Evolutionary conservation across 2,797 vertebrate genomes (phyloP), one percentile per base, ranked within the genome.

Genomic region (Eurystomus glaucurus): DNA sequence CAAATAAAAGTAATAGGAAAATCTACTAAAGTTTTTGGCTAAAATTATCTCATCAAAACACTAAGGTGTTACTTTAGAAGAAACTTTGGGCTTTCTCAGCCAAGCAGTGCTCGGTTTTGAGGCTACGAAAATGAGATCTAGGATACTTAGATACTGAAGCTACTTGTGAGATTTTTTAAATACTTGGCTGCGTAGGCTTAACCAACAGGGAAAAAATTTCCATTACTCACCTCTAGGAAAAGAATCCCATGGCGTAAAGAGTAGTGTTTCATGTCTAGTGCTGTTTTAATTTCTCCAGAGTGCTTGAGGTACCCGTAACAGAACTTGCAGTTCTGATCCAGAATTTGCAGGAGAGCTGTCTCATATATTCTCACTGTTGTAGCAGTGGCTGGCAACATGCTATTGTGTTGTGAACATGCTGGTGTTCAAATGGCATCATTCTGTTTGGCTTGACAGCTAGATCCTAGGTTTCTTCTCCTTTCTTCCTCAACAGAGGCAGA

Each of bases 371-470:
- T 33, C n/a, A n/a, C n/a, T n/a, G n/a, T n/a, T n/a, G 10, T 11
- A 61, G 57, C 14, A 61, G 20, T 65, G 33, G 28, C 11, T 41
- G 31, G 33, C 60, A 31, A 61, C 3, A 4, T 2, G 6, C 7
- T 37, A 37, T 37, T 37, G 11, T 37, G 37, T 37, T 37, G 11
- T 37, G 62, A 54, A 55, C 20, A 26, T 28, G 11, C 19, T 18
- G 20, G 13, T 37, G 16, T 58, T 74, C 54, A 75, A 60, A 62
- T 0, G 2, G 2, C 43, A 37, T 79, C n/a, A 55, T 0, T 2
- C 1, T 2, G 17, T 26, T 72, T 65, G 23, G 9, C 35, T 62
- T 79, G 31, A n/a, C 29, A 43, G 2, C 23, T 65, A 8, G 3
- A 50, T 39, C 26, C 29, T 39, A 35, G 20, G 5, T 70, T 92